Conservation (phyloP, 2,888 invertebrate genomes). For the Lepidonotus clava region DNA sequence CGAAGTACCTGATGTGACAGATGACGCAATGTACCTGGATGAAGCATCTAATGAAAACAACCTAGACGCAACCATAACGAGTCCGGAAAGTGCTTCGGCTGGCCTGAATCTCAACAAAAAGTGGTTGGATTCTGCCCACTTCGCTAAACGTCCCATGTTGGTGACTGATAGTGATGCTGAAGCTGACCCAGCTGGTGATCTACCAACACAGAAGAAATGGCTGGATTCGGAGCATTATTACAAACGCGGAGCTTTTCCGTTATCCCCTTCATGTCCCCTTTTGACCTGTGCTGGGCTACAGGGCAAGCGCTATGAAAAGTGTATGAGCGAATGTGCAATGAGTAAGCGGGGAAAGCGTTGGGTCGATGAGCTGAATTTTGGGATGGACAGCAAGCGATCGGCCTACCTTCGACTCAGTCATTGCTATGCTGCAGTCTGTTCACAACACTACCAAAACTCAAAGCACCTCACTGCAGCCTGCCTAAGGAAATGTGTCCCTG, state of each 20-base stretch:
- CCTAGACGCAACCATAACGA: too few relatives aligned
- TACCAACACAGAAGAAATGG: neutral
- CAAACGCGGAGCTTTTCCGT: neutral
- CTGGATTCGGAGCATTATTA: neutral
- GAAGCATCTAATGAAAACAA: too few relatives aligned
- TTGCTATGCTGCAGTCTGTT: neutral
- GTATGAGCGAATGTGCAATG: neutral
- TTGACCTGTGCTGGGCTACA: neutral
- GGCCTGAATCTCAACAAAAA: neutral
- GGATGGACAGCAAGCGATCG: neutral
- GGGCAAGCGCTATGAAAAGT: neutral
- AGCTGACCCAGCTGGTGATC: too few relatives aligned
- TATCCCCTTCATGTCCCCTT: too few relatives aligned
- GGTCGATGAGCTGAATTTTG: neutral
- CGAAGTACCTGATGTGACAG: too few relatives aligned
- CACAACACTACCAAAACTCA: neutral
- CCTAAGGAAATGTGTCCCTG: constrained; percentile 1
- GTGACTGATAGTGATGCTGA: too few relatives aligned
- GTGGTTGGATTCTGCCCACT: neutral
- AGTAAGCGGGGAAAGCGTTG: neutral
- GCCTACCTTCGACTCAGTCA: constrained; percentile 2
- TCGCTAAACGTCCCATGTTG: too few relatives aligned
- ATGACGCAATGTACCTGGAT: too few relatives aligned
- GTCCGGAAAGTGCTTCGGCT: too few relatives aligned
- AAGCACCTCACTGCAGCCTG: neutral